These are phyloP conservation scores for Parochlus steinenii DNA, from an alignment of 2,888 invertebrate species.

Conservation along the genomic window DNA sequence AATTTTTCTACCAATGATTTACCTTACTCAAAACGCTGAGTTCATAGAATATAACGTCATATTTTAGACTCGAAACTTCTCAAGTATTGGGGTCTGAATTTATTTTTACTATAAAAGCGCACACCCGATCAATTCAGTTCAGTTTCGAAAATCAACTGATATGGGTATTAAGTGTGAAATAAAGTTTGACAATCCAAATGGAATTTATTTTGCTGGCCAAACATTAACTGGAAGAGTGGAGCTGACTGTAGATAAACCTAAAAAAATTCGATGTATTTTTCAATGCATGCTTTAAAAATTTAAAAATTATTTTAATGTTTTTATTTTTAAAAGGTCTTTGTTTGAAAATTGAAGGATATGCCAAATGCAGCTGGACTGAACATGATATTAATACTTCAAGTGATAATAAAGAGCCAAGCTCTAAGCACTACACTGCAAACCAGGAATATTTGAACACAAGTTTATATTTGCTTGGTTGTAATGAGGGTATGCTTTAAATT, in stretches of 20 bases:
- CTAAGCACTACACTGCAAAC: conserved; percentile 1
- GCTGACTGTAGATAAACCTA: conserved; percentile 22
- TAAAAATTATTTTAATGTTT: background rate
- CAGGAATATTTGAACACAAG: conserved; percentile 5
- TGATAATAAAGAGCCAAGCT: background rate
- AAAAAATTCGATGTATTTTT: conserved; percentile 23
- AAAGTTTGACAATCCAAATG: conserved; percentile 21
- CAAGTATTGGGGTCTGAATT: too few relatives aligned
- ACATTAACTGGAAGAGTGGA: conserved; percentile 21
- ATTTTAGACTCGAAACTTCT: too few relatives aligned
- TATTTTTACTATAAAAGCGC: too few relatives aligned
- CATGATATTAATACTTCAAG: conserved; percentile 18
- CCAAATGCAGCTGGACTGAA: conserved; percentile 19
- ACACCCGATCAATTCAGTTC: conserved; percentile 7
- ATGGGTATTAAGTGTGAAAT: conserved; percentile 17
- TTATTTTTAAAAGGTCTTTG: conserved; percentile 18
- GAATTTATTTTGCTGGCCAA: conserved; percentile 24
- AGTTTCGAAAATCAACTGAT: conserved; percentile 8
- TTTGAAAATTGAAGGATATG: conserved; percentile 34
- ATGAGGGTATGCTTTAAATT: conserved; percentile 5
- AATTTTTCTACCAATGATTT: too few relatives aligned
- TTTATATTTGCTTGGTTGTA: background rate
- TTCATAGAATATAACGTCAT: too few relatives aligned
- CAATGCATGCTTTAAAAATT: background rate
- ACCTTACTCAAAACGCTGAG: too few relatives aligned